These are phyloP conservation scores for Ammodytes marinus DNA, from an alignment of 2,113 vertebrate genomes.

Conservation along the genomic window DNA sequence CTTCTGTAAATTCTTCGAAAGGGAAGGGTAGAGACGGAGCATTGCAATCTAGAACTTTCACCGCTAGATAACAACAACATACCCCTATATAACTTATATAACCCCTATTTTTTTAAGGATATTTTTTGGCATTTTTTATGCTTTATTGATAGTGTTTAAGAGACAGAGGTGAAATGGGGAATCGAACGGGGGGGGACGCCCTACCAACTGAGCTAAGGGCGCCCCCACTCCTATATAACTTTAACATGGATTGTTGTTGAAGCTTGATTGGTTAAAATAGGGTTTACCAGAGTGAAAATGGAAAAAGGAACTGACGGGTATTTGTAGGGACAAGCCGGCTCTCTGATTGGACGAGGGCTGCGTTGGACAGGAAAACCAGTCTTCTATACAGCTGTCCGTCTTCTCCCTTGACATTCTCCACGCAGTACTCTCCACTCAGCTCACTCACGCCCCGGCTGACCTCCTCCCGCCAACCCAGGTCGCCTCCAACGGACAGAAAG, in stretches of 20 bases:
- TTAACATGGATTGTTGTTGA: background rate
- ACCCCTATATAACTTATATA: too few species aligned
- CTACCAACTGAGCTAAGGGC: too few species aligned
- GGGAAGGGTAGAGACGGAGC: too few species aligned
- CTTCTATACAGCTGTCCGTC: slow-evolving; percentile 89
- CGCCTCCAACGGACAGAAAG: slow-evolving; percentile 94
- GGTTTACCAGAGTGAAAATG: slow-evolving; percentile 5
- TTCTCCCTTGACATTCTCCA: slow-evolving; percentile 94
- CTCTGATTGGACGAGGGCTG: slow-evolving; percentile 95
- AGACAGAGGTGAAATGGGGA: too few species aligned
- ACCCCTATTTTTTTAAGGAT: too few species aligned
- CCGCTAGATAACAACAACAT: too few species aligned
- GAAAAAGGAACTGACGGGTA: slow-evolving; percentile 62
- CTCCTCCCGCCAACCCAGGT: slow-evolving; percentile 91
- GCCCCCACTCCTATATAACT: too few species aligned
- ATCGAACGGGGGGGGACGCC: too few species aligned
- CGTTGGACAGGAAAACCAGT: slow-evolving; percentile 92
- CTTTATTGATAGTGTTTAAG: too few species aligned
- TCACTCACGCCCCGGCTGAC: slow-evolving; percentile 86
- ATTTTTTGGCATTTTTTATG: too few species aligned
- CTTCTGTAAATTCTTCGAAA: too few species aligned
- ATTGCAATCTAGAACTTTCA: too few species aligned
- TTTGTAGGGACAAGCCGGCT: slow-evolving; percentile 82
- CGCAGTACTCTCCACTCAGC: slow-evolving; percentile 91
- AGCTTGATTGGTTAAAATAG: background rate